These are phyloP conservation scores for Callipepla californica DNA, from an alignment of 2,113 vertebrate genomes.

Conservation along the genomic window DNA sequence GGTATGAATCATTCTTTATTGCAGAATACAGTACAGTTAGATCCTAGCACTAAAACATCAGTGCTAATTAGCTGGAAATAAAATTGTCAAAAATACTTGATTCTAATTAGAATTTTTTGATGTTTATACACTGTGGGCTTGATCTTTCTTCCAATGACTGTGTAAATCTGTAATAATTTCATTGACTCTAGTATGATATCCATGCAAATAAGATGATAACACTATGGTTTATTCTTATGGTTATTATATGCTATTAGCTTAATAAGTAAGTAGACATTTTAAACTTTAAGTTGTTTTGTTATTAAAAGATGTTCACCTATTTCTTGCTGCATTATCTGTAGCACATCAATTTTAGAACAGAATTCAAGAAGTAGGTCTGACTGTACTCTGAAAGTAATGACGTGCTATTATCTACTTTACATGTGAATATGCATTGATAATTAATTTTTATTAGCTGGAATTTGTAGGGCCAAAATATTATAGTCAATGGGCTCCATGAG, in stretches of 20 bases:
- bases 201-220: slow-evolving; percentile 9
- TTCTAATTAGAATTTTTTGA: slow-evolving; percentile 62
- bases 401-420: not conserved
- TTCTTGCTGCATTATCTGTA: not conserved
- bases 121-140: slow-evolving; percentile 35
- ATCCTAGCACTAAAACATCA: slow-evolving; percentile 47
- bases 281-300: slow-evolving; percentile 8
- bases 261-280: not conserved
- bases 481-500: not conserved
- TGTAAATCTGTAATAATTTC: slow-evolving; percentile 38
- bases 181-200: not conserved
- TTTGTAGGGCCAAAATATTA: not conserved
- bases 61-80: slow-evolving; percentile 75
- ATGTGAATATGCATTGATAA: not conserved
- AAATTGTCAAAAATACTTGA: slow-evolving; percentile 67
- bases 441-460: not conserved
- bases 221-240: not conserved
- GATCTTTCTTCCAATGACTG: slow-evolving; percentile 20
- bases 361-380: not conserved
- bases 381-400: not conserved
- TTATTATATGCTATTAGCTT: not conserved
- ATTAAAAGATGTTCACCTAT: not conserved
- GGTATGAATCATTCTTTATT: slow-evolving; percentile 47
- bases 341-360: not conserved
- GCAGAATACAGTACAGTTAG: slow-evolving; percentile 8